phyloP scores from a whole-genome alignment of 2,797 vertebrate genomes.

The Halcyon smyrnensis region DNA sequence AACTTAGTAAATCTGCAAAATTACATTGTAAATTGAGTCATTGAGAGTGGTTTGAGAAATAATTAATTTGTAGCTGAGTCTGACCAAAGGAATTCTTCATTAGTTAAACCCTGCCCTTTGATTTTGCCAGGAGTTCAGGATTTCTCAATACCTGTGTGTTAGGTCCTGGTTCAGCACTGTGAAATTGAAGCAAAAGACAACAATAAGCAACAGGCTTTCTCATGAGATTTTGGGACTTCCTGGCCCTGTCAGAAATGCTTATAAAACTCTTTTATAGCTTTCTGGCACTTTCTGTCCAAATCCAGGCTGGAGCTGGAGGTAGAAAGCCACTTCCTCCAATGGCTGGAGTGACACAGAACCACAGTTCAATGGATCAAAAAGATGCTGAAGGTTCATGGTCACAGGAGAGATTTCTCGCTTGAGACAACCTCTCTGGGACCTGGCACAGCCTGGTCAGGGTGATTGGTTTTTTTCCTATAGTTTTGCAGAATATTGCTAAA shows the following conservation, averaged over 20 bases:
- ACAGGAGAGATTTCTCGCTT: not conserved
- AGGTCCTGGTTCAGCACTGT: not conserved
- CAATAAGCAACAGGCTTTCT: not conserved
- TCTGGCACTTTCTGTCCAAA: not conserved
- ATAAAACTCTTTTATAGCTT: not conserved
- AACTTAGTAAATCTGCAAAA: not conserved
- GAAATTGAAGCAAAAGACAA: not conserved
- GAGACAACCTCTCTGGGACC: not conserved
- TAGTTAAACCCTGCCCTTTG: not conserved
- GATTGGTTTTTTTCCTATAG: not conserved
- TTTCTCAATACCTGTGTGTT: not conserved
- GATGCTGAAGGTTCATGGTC: not conserved
- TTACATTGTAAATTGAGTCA: not conserved
- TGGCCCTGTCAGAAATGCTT: not conserved
- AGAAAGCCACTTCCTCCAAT: not conserved
- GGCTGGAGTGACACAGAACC: not conserved
- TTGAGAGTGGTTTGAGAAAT: not conserved
- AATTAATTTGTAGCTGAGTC: not conserved
- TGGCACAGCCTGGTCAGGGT: not conserved
- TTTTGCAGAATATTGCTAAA: not conserved
- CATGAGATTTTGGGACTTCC: not conserved
- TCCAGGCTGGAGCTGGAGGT: not conserved
- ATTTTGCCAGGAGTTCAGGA: not conserved
- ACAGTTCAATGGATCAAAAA: not conserved
- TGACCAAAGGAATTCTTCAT: not conserved